Evolutionary conservation across 2,888 invertebrate genomes (phyloP).

Genomic region (Tholera decimalis): DNA sequence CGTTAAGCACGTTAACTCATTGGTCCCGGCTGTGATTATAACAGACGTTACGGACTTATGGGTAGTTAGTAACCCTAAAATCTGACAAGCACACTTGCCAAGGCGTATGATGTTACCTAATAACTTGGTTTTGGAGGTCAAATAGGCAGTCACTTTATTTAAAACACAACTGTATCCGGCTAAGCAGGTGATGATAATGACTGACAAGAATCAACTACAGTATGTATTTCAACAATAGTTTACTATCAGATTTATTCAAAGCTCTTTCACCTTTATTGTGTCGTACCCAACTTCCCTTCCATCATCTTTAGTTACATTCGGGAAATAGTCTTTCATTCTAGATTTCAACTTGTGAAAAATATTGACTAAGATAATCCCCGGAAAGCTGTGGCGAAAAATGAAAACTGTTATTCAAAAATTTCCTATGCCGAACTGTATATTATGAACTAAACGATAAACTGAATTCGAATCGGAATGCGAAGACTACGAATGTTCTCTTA

Average conservation of each 20-base stretch:
- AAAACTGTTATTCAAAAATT: not conserved
- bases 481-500: constrained; percentile 22
- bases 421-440: not conserved
- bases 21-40: too few species aligned
- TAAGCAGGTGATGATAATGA: too few species aligned
- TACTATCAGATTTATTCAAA: not conserved
- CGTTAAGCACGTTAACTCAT: too few species aligned
- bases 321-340: not conserved
- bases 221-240: too few species aligned
- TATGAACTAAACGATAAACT: constrained; percentile 5
- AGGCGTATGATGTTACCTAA: too few species aligned
- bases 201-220: constrained; percentile 18
- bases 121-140: too few species aligned
- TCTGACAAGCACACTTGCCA: too few species aligned
- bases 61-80: too few species aligned
- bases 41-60: too few species aligned
- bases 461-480: constrained; percentile 1
- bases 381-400: not conserved
- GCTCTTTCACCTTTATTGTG: not conserved
- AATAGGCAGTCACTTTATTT: too few species aligned
- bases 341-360: not conserved
- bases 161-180: too few species aligned
- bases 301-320: not conserved
- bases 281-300: not conserved
- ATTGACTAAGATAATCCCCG: not conserved